Conservation (phyloP, 2,797 vertebrate species). For the Myotis myotis region DNA sequence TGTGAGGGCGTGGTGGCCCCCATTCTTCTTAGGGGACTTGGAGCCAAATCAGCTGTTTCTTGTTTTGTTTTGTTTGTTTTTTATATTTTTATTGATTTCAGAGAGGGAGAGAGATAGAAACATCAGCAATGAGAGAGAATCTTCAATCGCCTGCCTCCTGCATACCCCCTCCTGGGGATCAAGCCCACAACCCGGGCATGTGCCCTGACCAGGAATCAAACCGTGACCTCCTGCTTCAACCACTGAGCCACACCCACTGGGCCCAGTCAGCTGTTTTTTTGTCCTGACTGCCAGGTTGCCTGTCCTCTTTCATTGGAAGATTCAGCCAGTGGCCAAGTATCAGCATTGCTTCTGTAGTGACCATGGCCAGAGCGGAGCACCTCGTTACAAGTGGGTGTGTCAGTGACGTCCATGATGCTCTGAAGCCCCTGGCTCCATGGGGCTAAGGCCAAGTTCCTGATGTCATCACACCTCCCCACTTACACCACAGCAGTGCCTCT, state of each 20-base stretch:
- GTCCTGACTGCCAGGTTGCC: not conserved
- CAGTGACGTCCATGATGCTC: not conserved
- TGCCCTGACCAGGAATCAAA: no score
- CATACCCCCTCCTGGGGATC: no score
- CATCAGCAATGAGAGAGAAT: no score
- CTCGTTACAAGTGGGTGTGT: not conserved
- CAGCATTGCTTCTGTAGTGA: not conserved
- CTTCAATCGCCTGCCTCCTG: no score
- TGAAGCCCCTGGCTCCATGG: not conserved
- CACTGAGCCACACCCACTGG: no score
- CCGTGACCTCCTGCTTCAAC: no score
- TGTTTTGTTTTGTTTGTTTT: not conserved
- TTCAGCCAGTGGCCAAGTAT: not conserved
- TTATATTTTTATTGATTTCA: no score
- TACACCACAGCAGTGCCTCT: not conserved
- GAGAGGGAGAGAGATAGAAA: no score
- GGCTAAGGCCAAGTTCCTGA: not conserved
- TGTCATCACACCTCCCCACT: not conserved
- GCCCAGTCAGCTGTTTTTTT: not conserved
- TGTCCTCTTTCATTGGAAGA: not conserved
- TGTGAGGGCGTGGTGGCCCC: no score
- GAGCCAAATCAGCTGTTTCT: not conserved
- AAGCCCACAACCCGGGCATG: no score
- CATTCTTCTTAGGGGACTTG: not conserved
- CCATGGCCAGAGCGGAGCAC: not conserved